These are phyloP conservation scores for Macrosiphum euphorbiae DNA, from an alignment of 2,888 invertebrate genomes.

Conservation along the genomic window DNA sequence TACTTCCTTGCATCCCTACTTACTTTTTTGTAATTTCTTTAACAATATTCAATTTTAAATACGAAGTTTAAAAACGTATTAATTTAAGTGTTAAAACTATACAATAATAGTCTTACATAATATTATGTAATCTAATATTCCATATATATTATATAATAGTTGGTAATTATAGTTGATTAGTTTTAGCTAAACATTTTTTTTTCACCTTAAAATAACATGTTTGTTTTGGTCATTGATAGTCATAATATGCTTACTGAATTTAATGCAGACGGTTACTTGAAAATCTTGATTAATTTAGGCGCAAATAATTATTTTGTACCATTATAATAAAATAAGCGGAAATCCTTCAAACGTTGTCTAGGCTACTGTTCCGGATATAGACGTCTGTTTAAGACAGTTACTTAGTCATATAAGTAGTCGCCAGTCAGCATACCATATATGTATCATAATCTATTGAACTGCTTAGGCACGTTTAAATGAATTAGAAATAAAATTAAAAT, in stretches of 20 bases:
- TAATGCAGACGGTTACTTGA: neutral
- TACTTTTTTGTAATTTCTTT: neutral
- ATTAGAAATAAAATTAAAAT: neutral
- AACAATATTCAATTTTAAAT: neutral
- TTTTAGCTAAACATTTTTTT: neutral
- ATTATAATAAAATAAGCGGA: neutral
- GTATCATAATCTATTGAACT: neutral
- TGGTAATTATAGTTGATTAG: neutral
- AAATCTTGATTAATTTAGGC: neutral
- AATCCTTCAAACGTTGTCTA: neutral
- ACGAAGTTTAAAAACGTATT: neutral
- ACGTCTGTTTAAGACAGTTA: neutral
- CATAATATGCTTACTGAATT: neutral
- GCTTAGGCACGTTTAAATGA: neutral
- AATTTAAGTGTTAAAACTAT: neutral
- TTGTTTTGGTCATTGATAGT: neutral
- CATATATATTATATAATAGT: neutral
- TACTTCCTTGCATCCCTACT: neutral
- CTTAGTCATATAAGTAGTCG: neutral
- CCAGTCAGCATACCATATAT: neutral
- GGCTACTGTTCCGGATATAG: neutral
- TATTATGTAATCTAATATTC: neutral
- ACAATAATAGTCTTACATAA: neutral
- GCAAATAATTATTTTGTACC: neutral
- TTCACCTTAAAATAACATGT: neutral